Percentiles rank a stretch among this genome's conserved stretches.
Evolutionary conservation across 2,797 vertebrate genomes (phyloP).

Genomic region (Falco cherrug): DNA sequence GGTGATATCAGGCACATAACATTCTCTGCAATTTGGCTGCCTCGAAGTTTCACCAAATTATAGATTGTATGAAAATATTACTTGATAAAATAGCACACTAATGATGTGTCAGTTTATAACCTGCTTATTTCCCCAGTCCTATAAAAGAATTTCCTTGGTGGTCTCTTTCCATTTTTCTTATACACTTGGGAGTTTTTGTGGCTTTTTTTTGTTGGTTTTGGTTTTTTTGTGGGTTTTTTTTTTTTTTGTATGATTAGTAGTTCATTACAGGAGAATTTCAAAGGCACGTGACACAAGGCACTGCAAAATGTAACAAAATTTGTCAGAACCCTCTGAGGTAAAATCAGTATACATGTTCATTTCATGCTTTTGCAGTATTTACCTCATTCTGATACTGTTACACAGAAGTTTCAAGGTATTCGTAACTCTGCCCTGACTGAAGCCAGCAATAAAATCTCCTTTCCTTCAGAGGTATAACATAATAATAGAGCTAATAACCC

Average conservation of each 20-base stretch:
- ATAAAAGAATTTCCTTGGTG: neutral
- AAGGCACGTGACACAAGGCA: neutral
- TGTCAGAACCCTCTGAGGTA: neutral
- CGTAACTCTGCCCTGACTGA: neutral
- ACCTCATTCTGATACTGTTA: neutral
- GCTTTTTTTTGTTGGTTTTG: neutral
- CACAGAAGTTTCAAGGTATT: neutral
- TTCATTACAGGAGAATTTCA: neutral
- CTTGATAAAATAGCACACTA: neutral
- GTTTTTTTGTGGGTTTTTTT: neutral
- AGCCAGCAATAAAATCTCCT: neutral
- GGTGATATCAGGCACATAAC: neutral
- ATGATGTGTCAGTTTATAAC: neutral
- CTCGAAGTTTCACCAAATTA: neutral
- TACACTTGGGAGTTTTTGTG: neutral
- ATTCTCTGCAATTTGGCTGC: neutral
- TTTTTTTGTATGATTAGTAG: neutral
- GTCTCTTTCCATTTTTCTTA: neutral
- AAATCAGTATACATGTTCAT: neutral
- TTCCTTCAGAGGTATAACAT: neutral
- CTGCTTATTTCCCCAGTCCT: neutral
- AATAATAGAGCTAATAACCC: neutral
- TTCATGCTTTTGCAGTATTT: neutral
- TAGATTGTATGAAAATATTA: neutral
- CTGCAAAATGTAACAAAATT: neutral